Conservation (phyloP, 2,113 vertebrate species). For the Clarias macrocephalus region DNA sequence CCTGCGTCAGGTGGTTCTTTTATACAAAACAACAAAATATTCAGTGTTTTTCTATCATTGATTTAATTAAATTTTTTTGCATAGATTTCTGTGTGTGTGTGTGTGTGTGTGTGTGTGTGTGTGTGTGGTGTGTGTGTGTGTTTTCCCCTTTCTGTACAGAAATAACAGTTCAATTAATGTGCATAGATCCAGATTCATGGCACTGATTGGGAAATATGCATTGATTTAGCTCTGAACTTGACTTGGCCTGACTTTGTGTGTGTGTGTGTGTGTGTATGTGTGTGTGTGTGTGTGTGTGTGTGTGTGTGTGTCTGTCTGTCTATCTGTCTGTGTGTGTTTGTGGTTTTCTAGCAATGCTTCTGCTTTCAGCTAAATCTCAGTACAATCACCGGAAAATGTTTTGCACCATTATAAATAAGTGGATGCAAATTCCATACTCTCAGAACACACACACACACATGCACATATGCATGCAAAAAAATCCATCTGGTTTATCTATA, state of each 20-base stretch:
- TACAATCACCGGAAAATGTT: constrained; percentile 72
- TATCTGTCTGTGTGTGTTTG: not conserved
- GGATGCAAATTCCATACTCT: constrained; percentile 69
- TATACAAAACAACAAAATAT: not conserved
- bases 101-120: too few species aligned
- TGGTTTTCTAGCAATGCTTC: constrained; percentile 64
- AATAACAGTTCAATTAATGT: constrained; percentile 3
- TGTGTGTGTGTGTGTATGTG: too few species aligned
- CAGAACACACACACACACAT: constrained; percentile 53
- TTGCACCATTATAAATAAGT: constrained; percentile 71
- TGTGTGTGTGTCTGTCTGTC: constrained; percentile 45
- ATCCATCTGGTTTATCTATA: constrained; percentile 74
- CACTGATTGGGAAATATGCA: constrained; percentile 72
- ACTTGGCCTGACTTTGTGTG: constrained; percentile 57
- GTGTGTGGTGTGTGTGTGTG: too few species aligned
- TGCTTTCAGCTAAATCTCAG: constrained; percentile 59
- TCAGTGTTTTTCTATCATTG: not conserved
- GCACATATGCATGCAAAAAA: not conserved
- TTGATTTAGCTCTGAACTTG: constrained; percentile 74
- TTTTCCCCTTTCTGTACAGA: not conserved
- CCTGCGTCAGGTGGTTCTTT: not conserved
- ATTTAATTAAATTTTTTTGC: not conserved
- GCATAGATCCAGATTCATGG: constrained; percentile 55
- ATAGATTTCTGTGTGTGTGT: not conserved
- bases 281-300: constrained; percentile 4